A percentile compares a stretch with the other conserved stretches of the same genome.
These are phyloP conservation scores for Notolabrus celidotus DNA, from an alignment of 2,797 vertebrate genomes.

Conservation along the genomic window DNA sequence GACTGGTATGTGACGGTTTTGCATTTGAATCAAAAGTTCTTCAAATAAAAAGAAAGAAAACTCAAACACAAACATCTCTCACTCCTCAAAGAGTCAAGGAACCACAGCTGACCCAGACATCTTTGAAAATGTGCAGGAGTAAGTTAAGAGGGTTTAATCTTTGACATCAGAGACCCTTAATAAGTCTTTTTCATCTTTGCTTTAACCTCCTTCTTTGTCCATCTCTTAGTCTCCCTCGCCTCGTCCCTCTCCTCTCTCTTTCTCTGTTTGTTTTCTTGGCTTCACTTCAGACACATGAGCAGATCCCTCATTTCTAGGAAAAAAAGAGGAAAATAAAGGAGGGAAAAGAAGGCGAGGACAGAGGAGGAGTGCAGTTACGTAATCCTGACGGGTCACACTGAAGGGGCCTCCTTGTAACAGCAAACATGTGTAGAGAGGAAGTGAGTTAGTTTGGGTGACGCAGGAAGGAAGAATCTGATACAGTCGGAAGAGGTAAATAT, in stretches of 20 bases:
- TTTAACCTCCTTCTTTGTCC: slow-evolving; percentile 3
- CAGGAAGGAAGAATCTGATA: slow-evolving; percentile 12
- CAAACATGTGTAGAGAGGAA: slow-evolving; percentile 9
- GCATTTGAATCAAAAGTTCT: too few relatives aligned
- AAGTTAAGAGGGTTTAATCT: not conserved
- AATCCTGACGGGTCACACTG: slow-evolving; percentile 38
- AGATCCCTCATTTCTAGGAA: slow-evolving; percentile 58
- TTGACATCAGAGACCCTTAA: not conserved
- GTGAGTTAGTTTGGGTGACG: not conserved
- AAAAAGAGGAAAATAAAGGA: slow-evolving; percentile 35
- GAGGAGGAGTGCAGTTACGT: slow-evolving; percentile 43
- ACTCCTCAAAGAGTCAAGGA: too few relatives aligned
- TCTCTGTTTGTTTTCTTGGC: slow-evolving; percentile 2
- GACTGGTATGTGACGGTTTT: not conserved
- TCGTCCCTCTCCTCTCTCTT: slow-evolving; percentile 17
- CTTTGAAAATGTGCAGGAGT: not conserved
- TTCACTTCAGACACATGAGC: slow-evolving; percentile 27
- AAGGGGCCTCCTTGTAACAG: slow-evolving; percentile 13
- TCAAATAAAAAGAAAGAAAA: too few relatives aligned
- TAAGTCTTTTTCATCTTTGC: not conserved
- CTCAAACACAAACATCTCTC: too few relatives aligned
- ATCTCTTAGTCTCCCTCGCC: slow-evolving; percentile 5
- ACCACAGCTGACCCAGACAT: not conserved
- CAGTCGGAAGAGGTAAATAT: slow-evolving; percentile 5
- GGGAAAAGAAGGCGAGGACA: slow-evolving; percentile 22